Conservation (phyloP, 92 coral and sea anemone genomes). For the Nematostella vectensis region DNA sequence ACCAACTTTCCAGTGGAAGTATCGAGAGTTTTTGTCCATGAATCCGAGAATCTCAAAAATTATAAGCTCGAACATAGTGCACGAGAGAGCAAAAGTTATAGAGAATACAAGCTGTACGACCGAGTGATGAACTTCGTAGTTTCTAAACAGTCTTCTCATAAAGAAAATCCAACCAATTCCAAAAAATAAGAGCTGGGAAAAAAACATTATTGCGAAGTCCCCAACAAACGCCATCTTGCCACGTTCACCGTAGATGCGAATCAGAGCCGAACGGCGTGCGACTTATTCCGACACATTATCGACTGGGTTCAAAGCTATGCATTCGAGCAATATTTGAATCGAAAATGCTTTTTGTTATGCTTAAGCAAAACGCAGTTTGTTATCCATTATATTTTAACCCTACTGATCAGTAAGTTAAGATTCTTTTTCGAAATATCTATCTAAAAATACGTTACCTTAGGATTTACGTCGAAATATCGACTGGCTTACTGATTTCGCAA, state of each 20-base stretch:
- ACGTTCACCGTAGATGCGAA: conserved; percentile 32
- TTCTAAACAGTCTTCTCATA: conserved; percentile 93
- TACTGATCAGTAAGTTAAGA: no score
- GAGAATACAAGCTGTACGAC: conserved; percentile 93
- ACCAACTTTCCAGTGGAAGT: conserved; percentile 96
- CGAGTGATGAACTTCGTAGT: conserved; percentile 87
- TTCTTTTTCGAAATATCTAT: no score
- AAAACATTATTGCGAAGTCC: conserved; percentile 81
- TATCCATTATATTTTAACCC: no score
- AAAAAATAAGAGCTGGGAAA: conserved; percentile 84
- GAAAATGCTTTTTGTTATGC: no score
- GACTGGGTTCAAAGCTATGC: no score
- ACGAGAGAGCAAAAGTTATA: conserved; percentile 81
- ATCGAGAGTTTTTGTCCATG: conserved; percentile 77
- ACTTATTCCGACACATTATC: no score
- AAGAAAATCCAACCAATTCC: conserved; percentile 97
- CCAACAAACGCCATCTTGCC: conserved; percentile 91
- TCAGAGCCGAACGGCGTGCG: no score
- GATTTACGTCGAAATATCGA: no score
- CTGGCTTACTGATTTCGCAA: no score
- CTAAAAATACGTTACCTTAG: no score
- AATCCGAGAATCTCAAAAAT: conserved; percentile 94
- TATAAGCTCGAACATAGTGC: conserved; percentile 96
- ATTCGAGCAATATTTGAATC: no score
- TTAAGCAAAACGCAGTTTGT: no score